These are phyloP conservation scores for Pipistrellus pipistrellus DNA, from an alignment of 2,797 vertebrate genomes.

Conservation along the genomic window DNA sequence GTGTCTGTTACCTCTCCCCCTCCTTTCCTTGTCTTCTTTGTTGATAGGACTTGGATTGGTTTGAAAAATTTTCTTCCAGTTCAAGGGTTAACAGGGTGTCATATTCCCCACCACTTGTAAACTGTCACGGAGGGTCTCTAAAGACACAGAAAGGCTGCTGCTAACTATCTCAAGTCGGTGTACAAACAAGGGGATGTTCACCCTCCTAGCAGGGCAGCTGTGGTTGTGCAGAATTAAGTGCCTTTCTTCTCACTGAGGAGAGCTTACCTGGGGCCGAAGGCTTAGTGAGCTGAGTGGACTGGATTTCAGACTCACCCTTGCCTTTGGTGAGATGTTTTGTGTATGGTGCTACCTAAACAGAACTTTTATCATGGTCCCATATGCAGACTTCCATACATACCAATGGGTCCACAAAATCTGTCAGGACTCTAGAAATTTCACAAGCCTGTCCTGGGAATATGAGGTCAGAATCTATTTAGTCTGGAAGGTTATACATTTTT, in stretches of 20 bases:
- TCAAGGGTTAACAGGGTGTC: neutral
- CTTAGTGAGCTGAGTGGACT: neutral
- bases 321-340: neutral
- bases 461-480: neutral
- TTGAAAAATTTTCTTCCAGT: neutral
- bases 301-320: neutral
- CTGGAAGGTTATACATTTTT: neutral
- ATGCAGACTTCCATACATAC: fast-evolving
- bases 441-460: neutral
- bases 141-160: neutral
- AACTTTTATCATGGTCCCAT: neutral
- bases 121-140: neutral
- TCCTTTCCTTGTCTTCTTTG: neutral
- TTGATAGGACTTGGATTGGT: neutral
- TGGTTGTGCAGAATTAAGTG: neutral
- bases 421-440: neutral
- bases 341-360: neutral
- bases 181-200: neutral
- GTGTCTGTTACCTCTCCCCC: neutral
- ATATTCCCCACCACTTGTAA: neutral
- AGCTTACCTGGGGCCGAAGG: neutral
- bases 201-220: neutral
- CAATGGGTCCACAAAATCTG: neutral
- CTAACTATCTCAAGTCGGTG: neutral
- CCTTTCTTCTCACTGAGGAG: neutral